These are phyloP conservation scores for Procavia capensis DNA, from an alignment of 2,113 vertebrate species.

Conservation along the genomic window DNA sequence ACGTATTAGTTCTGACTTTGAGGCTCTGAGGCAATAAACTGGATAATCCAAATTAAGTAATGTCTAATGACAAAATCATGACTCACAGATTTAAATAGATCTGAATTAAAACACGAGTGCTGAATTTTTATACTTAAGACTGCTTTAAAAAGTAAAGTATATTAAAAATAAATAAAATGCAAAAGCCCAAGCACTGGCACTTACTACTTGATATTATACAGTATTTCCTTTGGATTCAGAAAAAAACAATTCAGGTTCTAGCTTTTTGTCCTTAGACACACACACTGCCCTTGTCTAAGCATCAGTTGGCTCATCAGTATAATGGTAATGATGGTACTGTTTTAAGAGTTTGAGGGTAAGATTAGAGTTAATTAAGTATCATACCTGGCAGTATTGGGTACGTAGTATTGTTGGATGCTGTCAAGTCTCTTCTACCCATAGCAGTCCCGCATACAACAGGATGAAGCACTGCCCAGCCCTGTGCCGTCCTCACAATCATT, in stretches of 20 bases:
- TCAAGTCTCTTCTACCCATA: no score
- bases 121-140: background rate
- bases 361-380: background rate
- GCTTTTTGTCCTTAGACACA: background rate
- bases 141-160: background rate
- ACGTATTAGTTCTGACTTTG: background rate
- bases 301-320: background rate
- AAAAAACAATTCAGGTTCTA: background rate
- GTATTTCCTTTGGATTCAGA: background rate
- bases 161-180: background rate
- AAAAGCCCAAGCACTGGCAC: background rate
- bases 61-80: background rate
- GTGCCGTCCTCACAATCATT: no score
- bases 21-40: background rate
- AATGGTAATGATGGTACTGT: background rate
- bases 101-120: background rate
- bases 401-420: background rate
- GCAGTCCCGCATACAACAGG: no score
- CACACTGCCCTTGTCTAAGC: background rate
- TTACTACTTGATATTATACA: background rate
- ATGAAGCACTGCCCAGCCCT: no score
- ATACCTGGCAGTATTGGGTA: background rate
- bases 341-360: background rate
- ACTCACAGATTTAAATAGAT: background rate
- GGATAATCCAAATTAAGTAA: background rate